phyloP scores from a whole-genome alignment of 2,888 invertebrate genomes.

The Sinhomidia bicolor region DNA sequence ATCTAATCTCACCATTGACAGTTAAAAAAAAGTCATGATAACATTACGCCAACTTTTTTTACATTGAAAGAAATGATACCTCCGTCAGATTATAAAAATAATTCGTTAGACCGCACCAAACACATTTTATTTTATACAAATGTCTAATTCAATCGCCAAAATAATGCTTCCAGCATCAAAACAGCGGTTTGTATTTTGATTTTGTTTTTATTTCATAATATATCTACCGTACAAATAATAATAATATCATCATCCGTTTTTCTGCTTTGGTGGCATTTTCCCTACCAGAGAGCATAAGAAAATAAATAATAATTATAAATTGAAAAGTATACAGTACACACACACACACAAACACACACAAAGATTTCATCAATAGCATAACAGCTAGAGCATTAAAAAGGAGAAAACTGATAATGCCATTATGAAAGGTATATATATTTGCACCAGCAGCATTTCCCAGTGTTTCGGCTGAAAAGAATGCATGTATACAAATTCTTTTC shows the following conservation, averaged over 20 bases:
- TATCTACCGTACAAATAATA: not conserved
- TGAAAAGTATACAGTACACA: slow-evolving; percentile 17
- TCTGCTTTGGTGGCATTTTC: slow-evolving; percentile 64
- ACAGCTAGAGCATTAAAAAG: not conserved
- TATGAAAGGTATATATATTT: slow-evolving; percentile 38
- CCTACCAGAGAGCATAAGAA: not conserved
- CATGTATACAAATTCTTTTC: slow-evolving; percentile 48
- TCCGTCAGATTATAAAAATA: too few species aligned
- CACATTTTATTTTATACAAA: slow-evolving; percentile 1
- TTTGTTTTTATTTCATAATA: not conserved
- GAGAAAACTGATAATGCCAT: slow-evolving; percentile 10
- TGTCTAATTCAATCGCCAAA: slow-evolving; percentile 22
- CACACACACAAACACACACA: not conserved
- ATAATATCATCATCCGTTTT: slow-evolving; percentile 29
- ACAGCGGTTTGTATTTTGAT: not conserved
- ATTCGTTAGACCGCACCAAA: not conserved
- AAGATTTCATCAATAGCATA: slow-evolving; percentile 23
- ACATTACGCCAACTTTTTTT: too few species aligned
- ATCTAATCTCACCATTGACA: not conserved
- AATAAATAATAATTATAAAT: slow-evolving; percentile 1
- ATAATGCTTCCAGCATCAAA: slow-evolving; percentile 13
- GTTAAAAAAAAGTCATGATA: too few species aligned
- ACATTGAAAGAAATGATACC: too few species aligned
- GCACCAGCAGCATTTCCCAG: slow-evolving; percentile 41
- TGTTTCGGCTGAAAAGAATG: slow-evolving; percentile 38